Evolutionary conservation across 1,140 invertebrate genomes (phyloP).

Genomic region (Caerostris extrusa): DNA sequence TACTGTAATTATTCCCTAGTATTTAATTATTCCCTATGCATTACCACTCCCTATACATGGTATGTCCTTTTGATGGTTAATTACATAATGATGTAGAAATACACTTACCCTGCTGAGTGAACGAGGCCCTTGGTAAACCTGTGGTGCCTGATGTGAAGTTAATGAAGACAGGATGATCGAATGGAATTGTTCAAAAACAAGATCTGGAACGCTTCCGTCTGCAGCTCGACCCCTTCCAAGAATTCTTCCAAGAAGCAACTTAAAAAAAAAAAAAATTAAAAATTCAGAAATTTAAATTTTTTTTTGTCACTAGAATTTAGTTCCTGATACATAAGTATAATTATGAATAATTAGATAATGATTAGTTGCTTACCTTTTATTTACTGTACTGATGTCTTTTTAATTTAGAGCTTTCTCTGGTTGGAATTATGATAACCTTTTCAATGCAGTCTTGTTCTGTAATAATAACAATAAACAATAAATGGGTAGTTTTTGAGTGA

Average conservation of each 20-base stretch:
- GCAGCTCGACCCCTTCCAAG: conserved; percentile 77
- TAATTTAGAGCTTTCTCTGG: conserved; percentile 56
- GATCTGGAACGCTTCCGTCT: conserved; percentile 79
- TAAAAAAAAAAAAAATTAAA: not conserved
- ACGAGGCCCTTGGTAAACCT: conserved; percentile 85
- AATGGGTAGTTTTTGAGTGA: not conserved
- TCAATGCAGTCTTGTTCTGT: conserved; percentile 47
- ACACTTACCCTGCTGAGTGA: conserved; percentile 84
- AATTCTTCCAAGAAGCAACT: conserved; percentile 80
- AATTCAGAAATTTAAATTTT: not conserved
- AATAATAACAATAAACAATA: not conserved
- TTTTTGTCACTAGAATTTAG: not conserved
- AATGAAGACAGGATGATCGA: conserved; percentile 85
- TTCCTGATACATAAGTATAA: not conserved
- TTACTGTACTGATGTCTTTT: conserved; percentile 54
- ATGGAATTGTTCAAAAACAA: conserved; percentile 84
- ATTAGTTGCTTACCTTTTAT: conserved; percentile 29
- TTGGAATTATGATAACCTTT: conserved; percentile 69
- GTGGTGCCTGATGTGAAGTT: conserved; percentile 86
- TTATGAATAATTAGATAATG: not conserved
- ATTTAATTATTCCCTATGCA: no score
- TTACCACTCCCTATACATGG: no score
- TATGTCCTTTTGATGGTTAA: not conserved
- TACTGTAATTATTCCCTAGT: no score
- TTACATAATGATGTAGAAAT: not conserved